phyloP scores from a whole-genome alignment of 1,140 invertebrate species.

The Ceratina australensis region DNA sequence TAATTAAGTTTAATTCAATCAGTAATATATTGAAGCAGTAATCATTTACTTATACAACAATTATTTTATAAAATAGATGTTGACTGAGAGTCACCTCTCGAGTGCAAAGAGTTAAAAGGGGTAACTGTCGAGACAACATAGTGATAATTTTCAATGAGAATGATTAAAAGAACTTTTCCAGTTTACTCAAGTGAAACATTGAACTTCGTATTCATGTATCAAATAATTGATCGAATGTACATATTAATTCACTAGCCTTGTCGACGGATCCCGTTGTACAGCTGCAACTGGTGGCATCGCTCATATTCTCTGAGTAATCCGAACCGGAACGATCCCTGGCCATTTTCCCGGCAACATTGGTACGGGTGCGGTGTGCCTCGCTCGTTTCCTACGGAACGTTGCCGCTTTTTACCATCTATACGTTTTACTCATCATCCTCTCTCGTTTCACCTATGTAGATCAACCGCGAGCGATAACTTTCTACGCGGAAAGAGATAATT shows the following conservation, averaged over 20 bases:
- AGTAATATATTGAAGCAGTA: too few species aligned
- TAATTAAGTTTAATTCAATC: too few species aligned
- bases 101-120: too few species aligned
- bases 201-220: too few species aligned
- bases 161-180: too few species aligned
- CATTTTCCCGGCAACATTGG: conserved; percentile 72
- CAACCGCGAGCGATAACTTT: conserved; percentile 18
- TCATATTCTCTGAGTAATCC: conserved; percentile 75
- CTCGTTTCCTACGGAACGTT: conserved; percentile 55
- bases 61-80: too few species aligned
- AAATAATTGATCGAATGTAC: too few species aligned
- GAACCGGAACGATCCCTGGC: conserved; percentile 72
- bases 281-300: conserved; percentile 74
- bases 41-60: too few species aligned
- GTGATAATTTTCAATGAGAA: too few species aligned
- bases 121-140: too few species aligned
- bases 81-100: too few species aligned
- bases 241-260: conserved; percentile 64
- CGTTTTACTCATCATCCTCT: background rate
- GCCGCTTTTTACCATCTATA: background rate
- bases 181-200: too few species aligned
- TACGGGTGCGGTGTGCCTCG: conserved; percentile 48
- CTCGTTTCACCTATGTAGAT: background rate
- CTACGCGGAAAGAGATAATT: conserved; percentile 25
- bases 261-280: conserved; percentile 71